Evolutionary conservation across 2,113 vertebrate genomes (phyloP).

Genomic region (Sinosuthora webbiana): DNA sequence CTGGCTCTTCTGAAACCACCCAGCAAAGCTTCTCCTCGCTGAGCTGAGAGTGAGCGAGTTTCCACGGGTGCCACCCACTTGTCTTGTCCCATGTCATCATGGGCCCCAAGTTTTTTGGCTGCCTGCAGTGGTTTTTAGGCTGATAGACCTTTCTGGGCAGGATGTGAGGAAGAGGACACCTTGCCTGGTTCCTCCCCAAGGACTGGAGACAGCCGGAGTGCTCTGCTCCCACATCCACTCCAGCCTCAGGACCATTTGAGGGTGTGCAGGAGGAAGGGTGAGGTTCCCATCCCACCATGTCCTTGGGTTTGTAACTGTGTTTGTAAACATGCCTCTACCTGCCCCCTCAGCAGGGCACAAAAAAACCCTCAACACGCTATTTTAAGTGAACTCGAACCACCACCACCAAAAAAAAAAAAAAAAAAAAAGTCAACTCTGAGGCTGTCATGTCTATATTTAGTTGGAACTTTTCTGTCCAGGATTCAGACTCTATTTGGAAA

Average conservation of each 20-base stretch:
- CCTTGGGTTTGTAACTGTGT: constrained; percentile 5
- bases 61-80: neutral
- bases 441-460: constrained; percentile 79
- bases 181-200: neutral
- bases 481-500: constrained; percentile 79
- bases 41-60: rapidly evolving
- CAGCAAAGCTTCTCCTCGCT: neutral
- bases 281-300: neutral
- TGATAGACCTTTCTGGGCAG: neutral
- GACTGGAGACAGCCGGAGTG: neutral
- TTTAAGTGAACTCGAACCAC: constrained; percentile 49
- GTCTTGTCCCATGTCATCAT: rapidly evolving
- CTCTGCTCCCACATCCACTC: rapidly evolving
- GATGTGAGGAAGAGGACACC: neutral
- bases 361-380: constrained; percentile 2
- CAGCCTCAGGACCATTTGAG: neutral
- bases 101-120: neutral
- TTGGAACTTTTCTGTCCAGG: constrained; percentile 70
- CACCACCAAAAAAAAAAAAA: too few relatives aligned
- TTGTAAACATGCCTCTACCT: neutral
- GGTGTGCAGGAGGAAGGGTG: neutral
- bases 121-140: neutral
- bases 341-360: neutral
- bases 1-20: neutral
- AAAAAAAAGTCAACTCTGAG: neutral